Percentiles rank a stretch among this genome's conserved stretches.
Evolutionary conservation across 2,888 invertebrate genomes (phyloP).

Genomic region (Campaea margaritaria): DNA sequence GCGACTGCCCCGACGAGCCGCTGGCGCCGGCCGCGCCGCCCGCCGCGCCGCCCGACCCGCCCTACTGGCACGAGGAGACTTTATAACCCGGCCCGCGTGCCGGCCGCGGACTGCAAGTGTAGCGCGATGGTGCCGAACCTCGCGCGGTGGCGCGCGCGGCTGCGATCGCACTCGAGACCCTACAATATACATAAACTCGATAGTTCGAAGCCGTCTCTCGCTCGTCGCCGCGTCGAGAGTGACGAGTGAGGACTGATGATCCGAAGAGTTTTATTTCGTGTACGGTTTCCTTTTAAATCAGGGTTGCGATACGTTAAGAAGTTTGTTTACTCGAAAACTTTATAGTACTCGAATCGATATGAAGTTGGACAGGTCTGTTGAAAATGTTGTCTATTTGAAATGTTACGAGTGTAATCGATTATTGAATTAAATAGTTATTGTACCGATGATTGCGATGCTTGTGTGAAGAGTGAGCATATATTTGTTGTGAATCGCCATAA

Average conservation of each 20-base stretch:
- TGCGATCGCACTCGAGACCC: not conserved
- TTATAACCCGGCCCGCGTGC: constrained; percentile 53
- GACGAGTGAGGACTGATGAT: not conserved
- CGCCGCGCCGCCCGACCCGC: constrained; percentile 34
- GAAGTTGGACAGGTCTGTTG: constrained; percentile 7
- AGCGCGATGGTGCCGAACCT: not conserved
- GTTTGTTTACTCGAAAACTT: constrained; percentile 1
- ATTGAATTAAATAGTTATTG: constrained; percentile 1
- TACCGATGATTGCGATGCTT: not conserved
- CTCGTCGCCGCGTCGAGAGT: not conserved
- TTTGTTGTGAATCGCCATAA: constrained; percentile 1
- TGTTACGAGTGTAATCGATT: constrained; percentile 10
- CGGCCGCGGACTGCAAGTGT: not conserved
- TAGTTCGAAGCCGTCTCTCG: not conserved
- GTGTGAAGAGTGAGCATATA: constrained; percentile 5
- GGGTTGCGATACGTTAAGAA: not conserved
- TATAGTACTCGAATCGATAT: constrained; percentile 4
- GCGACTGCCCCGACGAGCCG: constrained; percentile 64
- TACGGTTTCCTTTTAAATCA: constrained; percentile 30
- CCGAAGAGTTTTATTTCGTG: constrained; percentile 22
- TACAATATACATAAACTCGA: not conserved
- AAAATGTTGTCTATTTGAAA: constrained; percentile 20
- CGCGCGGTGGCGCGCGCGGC: not conserved
- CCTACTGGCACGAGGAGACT: constrained; percentile 57
- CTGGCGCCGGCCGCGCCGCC: constrained; percentile 39